These are phyloP conservation scores for Myiotriccus ornatus DNA, from an alignment of 2,797 vertebrate genomes.

Conservation along the genomic window DNA sequence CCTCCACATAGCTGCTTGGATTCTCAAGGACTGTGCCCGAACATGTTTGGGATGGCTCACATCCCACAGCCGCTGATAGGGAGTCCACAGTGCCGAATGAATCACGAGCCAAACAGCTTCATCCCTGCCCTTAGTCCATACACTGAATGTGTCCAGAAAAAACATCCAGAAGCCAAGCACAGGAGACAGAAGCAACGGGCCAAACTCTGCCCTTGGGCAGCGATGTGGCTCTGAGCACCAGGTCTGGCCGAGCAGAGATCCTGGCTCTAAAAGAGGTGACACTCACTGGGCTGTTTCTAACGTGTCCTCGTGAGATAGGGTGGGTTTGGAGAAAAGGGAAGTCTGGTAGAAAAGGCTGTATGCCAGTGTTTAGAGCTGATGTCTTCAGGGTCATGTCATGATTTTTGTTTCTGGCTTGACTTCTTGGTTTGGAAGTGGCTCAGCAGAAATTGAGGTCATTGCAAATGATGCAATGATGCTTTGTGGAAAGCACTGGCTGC, in stretches of 20 bases:
- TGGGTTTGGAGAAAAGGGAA: neutral
- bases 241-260: neutral
- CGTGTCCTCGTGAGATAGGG: neutral
- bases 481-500: neutral
- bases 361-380: neutral
- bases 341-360: neutral
- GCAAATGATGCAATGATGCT: neutral
- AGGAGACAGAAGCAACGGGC: neutral
- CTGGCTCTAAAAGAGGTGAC: neutral
- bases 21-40: neutral
- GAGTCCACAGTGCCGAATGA: neutral
- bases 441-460: neutral
- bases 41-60: neutral
- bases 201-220: neutral
- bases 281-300: neutral
- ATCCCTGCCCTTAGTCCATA: neutral
- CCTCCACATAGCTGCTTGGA: neutral
- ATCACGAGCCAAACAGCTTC: neutral
- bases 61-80: neutral
- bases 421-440: neutral
- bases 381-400: neutral
- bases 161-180: neutral
- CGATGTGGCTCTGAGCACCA: rapidly evolving
- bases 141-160: neutral
- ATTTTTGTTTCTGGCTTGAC: neutral